A percentile compares a stretch with the other conserved stretches of the same genome.
Conservation (phyloP, 1,140 invertebrate species). For the Leptoteleia sp. region DNA sequence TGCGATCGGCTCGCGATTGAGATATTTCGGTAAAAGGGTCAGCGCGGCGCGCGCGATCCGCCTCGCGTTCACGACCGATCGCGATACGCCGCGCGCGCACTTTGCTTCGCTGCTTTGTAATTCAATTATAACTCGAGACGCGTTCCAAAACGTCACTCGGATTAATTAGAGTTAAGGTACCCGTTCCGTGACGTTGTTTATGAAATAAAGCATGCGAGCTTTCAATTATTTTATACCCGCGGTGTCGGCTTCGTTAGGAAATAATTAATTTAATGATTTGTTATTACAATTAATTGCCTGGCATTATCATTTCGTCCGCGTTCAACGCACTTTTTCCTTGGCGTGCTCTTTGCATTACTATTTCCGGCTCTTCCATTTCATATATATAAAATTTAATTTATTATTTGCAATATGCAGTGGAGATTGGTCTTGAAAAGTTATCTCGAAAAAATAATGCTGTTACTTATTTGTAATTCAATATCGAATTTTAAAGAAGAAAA, state of each 20-base stretch:
- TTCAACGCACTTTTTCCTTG: constrained; percentile 3
- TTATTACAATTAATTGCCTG: constrained; percentile 51
- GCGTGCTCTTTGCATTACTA: too few species aligned
- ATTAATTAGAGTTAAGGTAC: constrained; percentile 64
- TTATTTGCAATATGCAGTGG: too few species aligned
- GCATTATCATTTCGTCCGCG: constrained; percentile 20
- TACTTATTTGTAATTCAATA: too few species aligned
- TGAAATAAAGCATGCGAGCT: constrained; percentile 60
- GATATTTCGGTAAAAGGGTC: constrained; percentile 60
- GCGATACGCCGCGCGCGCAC: constrained; percentile 40
- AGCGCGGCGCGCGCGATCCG: constrained; percentile 3
- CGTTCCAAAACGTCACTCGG: constrained; percentile 62
- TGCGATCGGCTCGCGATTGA: constrained; percentile 49
- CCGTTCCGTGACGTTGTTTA: constrained; percentile 61
- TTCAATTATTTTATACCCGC: constrained; percentile 56
- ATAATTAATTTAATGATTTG: constrained; percentile 64
- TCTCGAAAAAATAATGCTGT: too few species aligned
- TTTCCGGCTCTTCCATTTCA: too few species aligned
- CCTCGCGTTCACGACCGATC: constrained; percentile 40
- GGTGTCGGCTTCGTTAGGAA: constrained; percentile 44
- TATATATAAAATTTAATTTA: too few species aligned
- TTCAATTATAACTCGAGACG: constrained; percentile 54
- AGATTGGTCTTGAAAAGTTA: too few species aligned
- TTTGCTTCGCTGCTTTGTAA: constrained; percentile 44
- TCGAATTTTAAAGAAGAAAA: too few species aligned